These are phyloP conservation scores for Cyclargus thomasi DNA, from an alignment of 1,140 invertebrate genomes.

Conservation along the genomic window DNA sequence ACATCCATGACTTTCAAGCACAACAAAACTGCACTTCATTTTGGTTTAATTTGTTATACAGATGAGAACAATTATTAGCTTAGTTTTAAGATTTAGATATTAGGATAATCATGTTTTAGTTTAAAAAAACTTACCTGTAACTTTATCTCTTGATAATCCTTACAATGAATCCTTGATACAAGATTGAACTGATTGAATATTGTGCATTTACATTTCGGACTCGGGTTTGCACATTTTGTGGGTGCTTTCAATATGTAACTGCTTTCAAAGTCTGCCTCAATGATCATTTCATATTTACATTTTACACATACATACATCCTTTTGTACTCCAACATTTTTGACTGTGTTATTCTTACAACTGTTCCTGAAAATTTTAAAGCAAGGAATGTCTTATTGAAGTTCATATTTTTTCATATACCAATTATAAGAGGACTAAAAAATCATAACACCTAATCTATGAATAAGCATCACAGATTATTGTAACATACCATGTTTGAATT, in stretches of 20 bases:
- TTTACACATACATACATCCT: constrained; percentile 85
- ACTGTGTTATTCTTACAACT: constrained; percentile 83
- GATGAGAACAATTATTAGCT: too few relatives aligned
- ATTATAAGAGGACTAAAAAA: too few relatives aligned
- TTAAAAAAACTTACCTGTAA: constrained; percentile 78
- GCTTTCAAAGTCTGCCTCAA: constrained; percentile 82
- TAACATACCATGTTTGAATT: too few relatives aligned
- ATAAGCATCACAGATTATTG: too few relatives aligned
- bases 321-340: constrained; percentile 86
- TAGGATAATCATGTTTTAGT: too few relatives aligned
- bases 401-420: too few relatives aligned
- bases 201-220: constrained; percentile 73
- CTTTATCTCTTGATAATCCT: constrained; percentile 95
- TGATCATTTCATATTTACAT: constrained; percentile 81
- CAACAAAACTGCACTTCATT: too few relatives aligned
- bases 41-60: too few relatives aligned
- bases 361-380: constrained; percentile 77
- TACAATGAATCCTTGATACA: constrained; percentile 80
- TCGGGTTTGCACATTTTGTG: constrained; percentile 77
- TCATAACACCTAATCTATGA: too few relatives aligned
- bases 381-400: too few relatives aligned
- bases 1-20: too few relatives aligned
- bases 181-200: constrained; percentile 73
- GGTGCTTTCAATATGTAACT: constrained; percentile 79
- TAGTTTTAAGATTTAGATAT: too few relatives aligned